Evolutionary conservation across 2,113 vertebrate species (phyloP), one percentile per base, ranked within the genome.

Genomic region (Varanus salvator): DNA sequence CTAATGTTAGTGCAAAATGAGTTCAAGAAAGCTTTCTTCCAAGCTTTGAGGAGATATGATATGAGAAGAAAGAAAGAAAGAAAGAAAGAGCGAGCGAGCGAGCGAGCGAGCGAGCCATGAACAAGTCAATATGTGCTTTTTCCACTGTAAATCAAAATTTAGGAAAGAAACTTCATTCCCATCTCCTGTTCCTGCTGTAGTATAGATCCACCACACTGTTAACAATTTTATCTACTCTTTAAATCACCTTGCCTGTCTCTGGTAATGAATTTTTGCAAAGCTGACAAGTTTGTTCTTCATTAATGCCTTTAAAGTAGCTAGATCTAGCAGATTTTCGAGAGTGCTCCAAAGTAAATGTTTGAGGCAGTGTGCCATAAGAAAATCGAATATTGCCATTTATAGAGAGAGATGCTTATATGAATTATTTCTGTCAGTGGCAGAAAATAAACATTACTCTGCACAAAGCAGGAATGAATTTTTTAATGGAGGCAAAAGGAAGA

Each of bases 271-370:
- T 87, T 0, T 2, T 38, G 38, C 75, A 90, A 88, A 87, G 8
- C 29, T 1, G 15, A 89, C 25, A 11, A 81, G 90, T 72, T 87
- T 80, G 27, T 1, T 78, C 5, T 6, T 52, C 77, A 72, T 54
- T 48, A 5, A 12, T 76, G 90, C 80, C 89, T 78, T 80, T 84
- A 72, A 91, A 92, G 86, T 64, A 91, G 80, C 27, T 7, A 44
- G 69, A 74, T 84, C 64, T 69, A 74, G 14, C 90, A 11, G 54
- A 57, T 80, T 80, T 84, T 78, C 48, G 29, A 78, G 77, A 78
- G 77, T 27, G 12, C 71, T 78, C 75, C 48, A 8, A 48, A 77
- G 4, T 14, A 17, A 29, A 78, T 75, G 31, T 38, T 75, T 38
- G 15, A 75, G n/a, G 74, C n/a, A 72, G 29, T 31, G 31, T 31